These are phyloP conservation scores for Mus spretus DNA, from an alignment of 2,797 vertebrate species.

Conservation along the genomic window DNA sequence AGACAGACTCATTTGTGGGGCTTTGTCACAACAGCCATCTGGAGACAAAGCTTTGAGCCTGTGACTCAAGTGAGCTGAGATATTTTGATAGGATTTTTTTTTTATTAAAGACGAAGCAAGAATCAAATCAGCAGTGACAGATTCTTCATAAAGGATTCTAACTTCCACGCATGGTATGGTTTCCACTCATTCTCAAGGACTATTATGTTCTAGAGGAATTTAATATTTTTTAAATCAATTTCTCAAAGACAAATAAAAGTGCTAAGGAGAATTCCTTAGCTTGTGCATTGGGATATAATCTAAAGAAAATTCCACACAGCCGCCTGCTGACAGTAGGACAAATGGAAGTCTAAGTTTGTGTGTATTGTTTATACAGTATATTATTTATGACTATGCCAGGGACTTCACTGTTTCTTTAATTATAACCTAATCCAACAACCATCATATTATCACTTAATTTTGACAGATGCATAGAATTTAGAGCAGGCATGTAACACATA, in stretches of 20 bases:
- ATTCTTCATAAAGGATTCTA: constrained; percentile 37
- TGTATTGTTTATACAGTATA: background rate
- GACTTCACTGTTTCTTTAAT: constrained; percentile 3
- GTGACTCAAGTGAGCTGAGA: background rate
- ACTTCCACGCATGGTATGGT: background rate
- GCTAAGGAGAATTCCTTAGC: constrained; percentile 1
- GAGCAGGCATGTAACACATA: background rate
- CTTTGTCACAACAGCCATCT: background rate
- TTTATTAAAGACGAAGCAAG: constrained; percentile 17
- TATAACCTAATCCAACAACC: background rate
- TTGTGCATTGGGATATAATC: background rate
- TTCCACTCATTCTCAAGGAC: constrained; percentile 52
- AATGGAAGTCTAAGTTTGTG: background rate
- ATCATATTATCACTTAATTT: constrained; percentile 15
- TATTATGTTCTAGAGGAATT: constrained; percentile 53
- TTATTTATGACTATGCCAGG: constrained; percentile 8
- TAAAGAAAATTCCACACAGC: background rate
- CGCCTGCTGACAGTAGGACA: background rate
- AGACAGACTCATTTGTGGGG: background rate
- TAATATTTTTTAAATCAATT: constrained; percentile 23
- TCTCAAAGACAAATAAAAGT: constrained; percentile 21
- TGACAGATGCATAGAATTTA: background rate
- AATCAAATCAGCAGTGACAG: constrained; percentile 23
- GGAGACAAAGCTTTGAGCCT: constrained; percentile 43
- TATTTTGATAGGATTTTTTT: background rate